These are phyloP conservation scores for Sebastes kiyomatsui DNA, from an alignment of 2,797 vertebrate genomes.

Conservation along the genomic window DNA sequence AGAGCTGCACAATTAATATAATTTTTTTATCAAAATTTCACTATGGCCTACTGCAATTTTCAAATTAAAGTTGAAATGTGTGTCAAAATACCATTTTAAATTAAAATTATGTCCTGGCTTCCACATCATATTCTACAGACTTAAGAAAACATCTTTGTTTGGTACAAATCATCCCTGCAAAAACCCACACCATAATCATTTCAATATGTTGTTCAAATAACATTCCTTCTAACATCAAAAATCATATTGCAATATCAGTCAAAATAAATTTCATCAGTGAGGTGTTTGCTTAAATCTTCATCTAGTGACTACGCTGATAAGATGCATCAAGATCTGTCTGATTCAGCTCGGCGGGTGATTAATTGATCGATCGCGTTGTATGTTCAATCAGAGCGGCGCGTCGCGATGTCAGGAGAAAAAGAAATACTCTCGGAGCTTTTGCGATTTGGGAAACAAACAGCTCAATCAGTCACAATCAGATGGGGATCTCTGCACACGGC, in stretches of 20 bases:
- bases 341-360: neutral
- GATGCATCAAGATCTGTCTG: neutral
- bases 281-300: neutral
- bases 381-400: neutral
- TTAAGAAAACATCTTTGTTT: too few species aligned
- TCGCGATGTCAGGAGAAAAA: neutral
- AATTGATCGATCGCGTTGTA: neutral
- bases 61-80: too few species aligned
- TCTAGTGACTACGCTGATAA: neutral
- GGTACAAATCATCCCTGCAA: too few species aligned
- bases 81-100: too few species aligned
- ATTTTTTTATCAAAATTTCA: too few species aligned
- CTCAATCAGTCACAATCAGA: constrained; percentile 10
- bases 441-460: neutral
- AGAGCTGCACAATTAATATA: too few species aligned
- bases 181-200: too few species aligned
- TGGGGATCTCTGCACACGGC: neutral
- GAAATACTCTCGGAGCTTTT: neutral
- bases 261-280: neutral
- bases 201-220: too few species aligned
- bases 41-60: too few species aligned
- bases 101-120: too few species aligned
- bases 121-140: too few species aligned
- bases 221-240: accelerated
- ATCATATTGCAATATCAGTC: too few species aligned